Conservation (phyloP, 2,113 vertebrate genomes). For the Columba livia region DNA sequence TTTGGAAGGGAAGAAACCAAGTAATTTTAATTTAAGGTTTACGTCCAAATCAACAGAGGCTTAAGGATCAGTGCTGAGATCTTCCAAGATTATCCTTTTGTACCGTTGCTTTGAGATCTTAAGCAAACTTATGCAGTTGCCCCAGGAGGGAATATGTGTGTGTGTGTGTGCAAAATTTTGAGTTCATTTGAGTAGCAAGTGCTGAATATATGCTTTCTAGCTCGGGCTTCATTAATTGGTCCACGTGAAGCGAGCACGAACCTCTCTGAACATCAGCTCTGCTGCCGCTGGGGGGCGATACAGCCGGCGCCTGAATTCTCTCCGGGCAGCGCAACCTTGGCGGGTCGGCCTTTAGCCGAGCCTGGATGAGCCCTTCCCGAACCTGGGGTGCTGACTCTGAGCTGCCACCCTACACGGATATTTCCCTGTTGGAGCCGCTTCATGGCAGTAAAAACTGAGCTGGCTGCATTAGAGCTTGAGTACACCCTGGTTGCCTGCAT, state of each 20-base stretch:
- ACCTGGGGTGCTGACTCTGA: neutral
- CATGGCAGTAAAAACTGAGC: neutral
- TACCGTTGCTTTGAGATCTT: neutral
- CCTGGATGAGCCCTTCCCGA: neutral
- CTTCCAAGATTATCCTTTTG: neutral
- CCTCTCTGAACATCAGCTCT: neutral
- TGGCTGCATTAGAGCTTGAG: neutral
- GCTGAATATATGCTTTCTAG: neutral
- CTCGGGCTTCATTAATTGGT: neutral
- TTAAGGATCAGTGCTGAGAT: neutral
- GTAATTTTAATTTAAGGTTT: neutral
- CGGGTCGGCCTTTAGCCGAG: neutral
- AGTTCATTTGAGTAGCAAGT: neutral
- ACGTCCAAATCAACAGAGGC: neutral
- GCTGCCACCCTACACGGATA: accelerated
- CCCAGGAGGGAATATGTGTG: neutral
- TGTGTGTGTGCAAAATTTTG: neutral
- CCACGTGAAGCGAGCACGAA: neutral
- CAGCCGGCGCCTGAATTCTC: neutral
- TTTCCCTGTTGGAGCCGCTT: neutral
- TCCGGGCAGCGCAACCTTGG: accelerated
- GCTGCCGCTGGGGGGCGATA: neutral
- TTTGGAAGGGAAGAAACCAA: neutral
- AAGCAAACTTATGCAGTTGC: neutral
- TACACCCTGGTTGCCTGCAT: neutral